phyloP scores from a whole-genome alignment of 1,140 invertebrate species.

The Pseudomyrmex concolor region DNA sequence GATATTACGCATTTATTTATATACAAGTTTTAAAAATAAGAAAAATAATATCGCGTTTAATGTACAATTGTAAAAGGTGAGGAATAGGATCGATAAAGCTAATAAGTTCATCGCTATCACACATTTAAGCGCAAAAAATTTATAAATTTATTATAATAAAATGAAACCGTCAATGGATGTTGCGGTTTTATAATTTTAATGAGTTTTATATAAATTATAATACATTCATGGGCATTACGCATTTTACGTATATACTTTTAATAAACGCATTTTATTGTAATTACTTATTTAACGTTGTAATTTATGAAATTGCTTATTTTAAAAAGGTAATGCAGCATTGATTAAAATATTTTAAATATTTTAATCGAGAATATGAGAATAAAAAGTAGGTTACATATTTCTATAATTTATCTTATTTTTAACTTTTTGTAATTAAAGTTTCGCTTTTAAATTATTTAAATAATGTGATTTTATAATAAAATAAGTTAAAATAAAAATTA shows the following conservation, averaged over 20 bases:
- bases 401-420: not conserved
- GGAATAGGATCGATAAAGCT: too few relatives aligned
- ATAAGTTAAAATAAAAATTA: conserved; percentile 13
- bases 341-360: conserved; percentile 19
- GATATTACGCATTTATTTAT: too few relatives aligned
- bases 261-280: too few relatives aligned
- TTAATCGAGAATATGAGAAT: not conserved
- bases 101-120: too few relatives aligned
- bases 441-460: not conserved
- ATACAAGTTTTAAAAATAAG: too few relatives aligned
- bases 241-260: not conserved
- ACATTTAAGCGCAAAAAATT: too few relatives aligned
- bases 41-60: too few relatives aligned
- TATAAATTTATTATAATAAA: too few relatives aligned
- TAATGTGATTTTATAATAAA: not conserved
- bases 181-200: not conserved
- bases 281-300: too few relatives aligned
- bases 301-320: too few relatives aligned
- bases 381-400: not conserved
- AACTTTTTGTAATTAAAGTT: not conserved
- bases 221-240: not conserved
- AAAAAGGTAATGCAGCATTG: not conserved
- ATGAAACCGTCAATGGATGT: too few relatives aligned
- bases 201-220: conserved; percentile 9
- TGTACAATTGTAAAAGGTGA: too few relatives aligned